Base-by-base conservation (phyloP, 64 coral and sea anemone genomes). In the Acropora tenuis region DNA sequence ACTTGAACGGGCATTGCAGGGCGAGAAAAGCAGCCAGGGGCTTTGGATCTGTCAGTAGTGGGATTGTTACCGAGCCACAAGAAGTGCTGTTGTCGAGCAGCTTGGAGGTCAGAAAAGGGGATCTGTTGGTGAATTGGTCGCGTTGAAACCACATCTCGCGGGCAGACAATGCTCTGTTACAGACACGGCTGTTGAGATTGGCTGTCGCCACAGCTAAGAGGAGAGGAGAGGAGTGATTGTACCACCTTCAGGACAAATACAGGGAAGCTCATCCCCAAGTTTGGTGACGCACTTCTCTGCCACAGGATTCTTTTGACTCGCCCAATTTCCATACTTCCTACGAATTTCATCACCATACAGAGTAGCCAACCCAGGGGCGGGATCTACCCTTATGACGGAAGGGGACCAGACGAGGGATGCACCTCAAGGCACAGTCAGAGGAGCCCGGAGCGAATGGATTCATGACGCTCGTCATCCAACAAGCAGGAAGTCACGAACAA, bases 41-140 rank as follows among this genome's bases (percentile, higher is more conserved):
- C 93, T 79, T 94, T 78, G 48, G 93, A 94, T 41, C 47, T 84
- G 16, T 94, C 87, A 78, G 79, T 94, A 47, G 53, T 41, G 5
- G 80, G 92, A 57, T 94, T 78, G 80, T 94, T 89, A 66, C 89
- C 48, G 9, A 90, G 73, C 8, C 74, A 73, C 52, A 43, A 45
- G 57, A 82, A 41, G 69, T 94, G 87, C 61, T 94, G 76, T 55
- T 83, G 76, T 40, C 40, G 18, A 78, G 90, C 50, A 30, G 86
- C 53, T 59, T 58, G 74, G 9, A 82, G 52, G 68, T 94, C 87
- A 46, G 58, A 66, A 41, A 94, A 78, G 19, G 87, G 92, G 47
- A 94, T 89, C 80, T 94, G 87, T 94, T 89, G 19, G 69, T 88
- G 10, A 88, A 77, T 15, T 77, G 50, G 15, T 61, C 45, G 4